Evolutionary conservation across 2,888 invertebrate species (phyloP).

Genomic region (Pantelozetes paolii): DNA sequence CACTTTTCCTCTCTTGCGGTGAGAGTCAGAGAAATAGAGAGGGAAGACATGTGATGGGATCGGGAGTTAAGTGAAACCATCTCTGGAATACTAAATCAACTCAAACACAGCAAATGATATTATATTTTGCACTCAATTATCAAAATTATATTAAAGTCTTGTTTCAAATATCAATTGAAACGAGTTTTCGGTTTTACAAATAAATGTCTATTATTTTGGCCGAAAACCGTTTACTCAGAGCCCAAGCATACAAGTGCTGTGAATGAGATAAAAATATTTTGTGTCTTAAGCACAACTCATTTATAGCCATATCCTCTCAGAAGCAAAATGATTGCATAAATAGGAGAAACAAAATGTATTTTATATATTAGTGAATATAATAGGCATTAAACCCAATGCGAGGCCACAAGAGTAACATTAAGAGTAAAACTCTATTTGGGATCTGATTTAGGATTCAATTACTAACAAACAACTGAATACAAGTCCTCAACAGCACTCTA

Average conservation of each 20-base stretch:
- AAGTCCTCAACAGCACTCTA: not conserved
- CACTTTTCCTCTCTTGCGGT: not conserved
- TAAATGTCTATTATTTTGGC: too few species aligned
- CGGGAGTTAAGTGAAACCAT: not conserved
- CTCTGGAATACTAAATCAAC: conserved; percentile 1
- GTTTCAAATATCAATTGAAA: too few species aligned
- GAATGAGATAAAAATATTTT: not conserved
- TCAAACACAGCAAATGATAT: not conserved
- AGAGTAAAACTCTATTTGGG: not conserved
- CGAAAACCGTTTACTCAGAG: too few species aligned
- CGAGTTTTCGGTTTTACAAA: too few species aligned
- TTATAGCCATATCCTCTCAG: not conserved
- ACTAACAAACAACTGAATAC: conserved; percentile 3
- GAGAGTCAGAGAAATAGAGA: not conserved
- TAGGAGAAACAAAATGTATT: not conserved
- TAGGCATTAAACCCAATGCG: not conserved
- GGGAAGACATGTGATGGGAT: not conserved
- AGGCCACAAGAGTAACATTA: conserved; percentile 29
- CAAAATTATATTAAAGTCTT: too few species aligned
- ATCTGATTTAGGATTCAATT: not conserved
- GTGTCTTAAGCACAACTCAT: not conserved
- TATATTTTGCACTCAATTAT: not conserved
- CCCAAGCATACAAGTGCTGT: too few species aligned
- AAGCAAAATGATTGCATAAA: not conserved
- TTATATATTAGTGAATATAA: not conserved